Percentiles rank a stretch among this genome's conserved stretches.
Conservation (phyloP, 1,140 invertebrate species). For the Zaprionus kolodkinae region DNA sequence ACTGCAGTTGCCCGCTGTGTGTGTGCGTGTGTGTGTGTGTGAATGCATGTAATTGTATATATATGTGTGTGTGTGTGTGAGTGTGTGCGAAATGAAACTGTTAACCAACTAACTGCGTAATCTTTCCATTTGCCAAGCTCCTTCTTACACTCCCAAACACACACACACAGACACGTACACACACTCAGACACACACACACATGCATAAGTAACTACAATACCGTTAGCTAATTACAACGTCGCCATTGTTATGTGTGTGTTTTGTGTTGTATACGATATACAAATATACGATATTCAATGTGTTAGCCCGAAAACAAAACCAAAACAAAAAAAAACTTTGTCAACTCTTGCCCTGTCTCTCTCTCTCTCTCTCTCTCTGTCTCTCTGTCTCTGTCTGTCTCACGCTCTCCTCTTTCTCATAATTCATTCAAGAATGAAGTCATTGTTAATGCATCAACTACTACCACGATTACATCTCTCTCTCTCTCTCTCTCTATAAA, state of each 20-base stretch:
- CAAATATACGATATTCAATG: conserved; percentile 24
- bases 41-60: conserved; percentile 10
- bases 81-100: conserved; percentile 4
- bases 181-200: conserved; percentile 2
- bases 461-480: conserved; percentile 20
- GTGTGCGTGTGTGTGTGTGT: conserved; percentile 9
- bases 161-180: not conserved
- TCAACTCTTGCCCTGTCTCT: conserved; percentile 21
- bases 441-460: conserved; percentile 38
- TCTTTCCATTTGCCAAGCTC: not conserved
- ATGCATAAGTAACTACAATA: conserved; percentile 1
- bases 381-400: conserved; percentile 18
- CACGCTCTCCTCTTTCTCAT: not conserved
- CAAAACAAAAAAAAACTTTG: not conserved
- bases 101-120: not conserved
- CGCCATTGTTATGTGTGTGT: conserved; percentile 34
- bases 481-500: not conserved
- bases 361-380: conserved; percentile 8
- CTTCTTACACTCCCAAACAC: not conserved
- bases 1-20: conserved; percentile 9
- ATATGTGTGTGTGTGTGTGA: conserved; percentile 12
- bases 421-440: conserved; percentile 33
- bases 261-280: conserved; percentile 24
- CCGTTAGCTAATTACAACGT: conserved; percentile 8
- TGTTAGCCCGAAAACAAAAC: conserved; percentile 12